Percentiles rank a stretch among this genome's conserved stretches.
Conservation (phyloP, 1,140 invertebrate genomes). For the Camponotus vicinus region DNA sequence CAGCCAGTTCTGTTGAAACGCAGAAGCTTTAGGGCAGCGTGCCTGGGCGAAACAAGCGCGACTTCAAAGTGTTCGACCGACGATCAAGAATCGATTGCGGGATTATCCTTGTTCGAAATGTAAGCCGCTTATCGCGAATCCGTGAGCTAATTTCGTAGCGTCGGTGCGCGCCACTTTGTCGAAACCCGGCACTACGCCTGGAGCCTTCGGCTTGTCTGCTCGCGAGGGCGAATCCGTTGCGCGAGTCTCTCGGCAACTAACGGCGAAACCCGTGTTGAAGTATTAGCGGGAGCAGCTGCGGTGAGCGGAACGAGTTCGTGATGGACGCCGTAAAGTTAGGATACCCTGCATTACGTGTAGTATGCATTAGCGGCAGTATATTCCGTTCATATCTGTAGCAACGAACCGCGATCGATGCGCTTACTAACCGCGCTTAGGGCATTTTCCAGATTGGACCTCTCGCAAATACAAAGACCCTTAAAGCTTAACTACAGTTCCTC, state of each 20-base stretch:
- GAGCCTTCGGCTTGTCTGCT: slow-evolving; percentile 54
- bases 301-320: slow-evolving; percentile 53
- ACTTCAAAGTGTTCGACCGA: slow-evolving; percentile 56
- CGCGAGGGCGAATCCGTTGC: slow-evolving; percentile 32
- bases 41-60: not conserved
- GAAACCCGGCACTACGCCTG: slow-evolving; percentile 42
- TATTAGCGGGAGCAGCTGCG: slow-evolving; percentile 61
- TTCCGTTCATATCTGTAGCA: slow-evolving; percentile 41
- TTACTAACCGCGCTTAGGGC: not conserved
- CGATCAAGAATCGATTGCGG: slow-evolving; percentile 73
- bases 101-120: slow-evolving; percentile 74
- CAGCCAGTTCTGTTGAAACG: slow-evolving; percentile 12
- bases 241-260: slow-evolving; percentile 42
- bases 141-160: slow-evolving; percentile 76
- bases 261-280: slow-evolving; percentile 48
- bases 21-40: not conserved
- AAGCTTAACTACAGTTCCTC: not conserved
- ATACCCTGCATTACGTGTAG: slow-evolving; percentile 56
- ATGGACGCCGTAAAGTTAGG: slow-evolving; percentile 63
- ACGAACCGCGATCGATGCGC: slow-evolving; percentile 47
- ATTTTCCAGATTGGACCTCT: slow-evolving; percentile 52
- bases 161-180: slow-evolving; percentile 69
- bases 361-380: slow-evolving; percentile 54
- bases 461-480: not conserved
- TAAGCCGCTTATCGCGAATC: slow-evolving; percentile 79